Conservation (phyloP, 2,888 invertebrate species). For the Eupithecia subumbrata region DNA sequence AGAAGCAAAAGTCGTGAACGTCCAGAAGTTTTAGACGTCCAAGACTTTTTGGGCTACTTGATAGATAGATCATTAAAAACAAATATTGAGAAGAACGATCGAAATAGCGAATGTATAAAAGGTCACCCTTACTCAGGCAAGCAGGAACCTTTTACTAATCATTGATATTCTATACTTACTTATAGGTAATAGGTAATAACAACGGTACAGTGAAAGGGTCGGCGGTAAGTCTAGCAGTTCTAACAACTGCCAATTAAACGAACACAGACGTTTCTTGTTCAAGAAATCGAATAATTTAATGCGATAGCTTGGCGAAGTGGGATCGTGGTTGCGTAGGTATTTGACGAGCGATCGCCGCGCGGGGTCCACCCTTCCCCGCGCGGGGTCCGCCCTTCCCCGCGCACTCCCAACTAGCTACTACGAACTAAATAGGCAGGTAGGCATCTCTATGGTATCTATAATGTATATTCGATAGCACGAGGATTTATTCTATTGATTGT, state of each 20-base stretch:
- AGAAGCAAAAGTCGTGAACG: neutral
- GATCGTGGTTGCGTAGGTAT: too few species aligned
- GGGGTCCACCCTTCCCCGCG: too few species aligned
- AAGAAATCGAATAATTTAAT: slow-evolving; percentile 41
- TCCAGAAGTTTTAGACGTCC: neutral
- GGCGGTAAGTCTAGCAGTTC: slow-evolving; percentile 52
- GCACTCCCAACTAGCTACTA: too few species aligned
- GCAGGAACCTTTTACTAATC: neutral
- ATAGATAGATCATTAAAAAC: neutral
- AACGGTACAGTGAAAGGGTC: slow-evolving; percentile 60
- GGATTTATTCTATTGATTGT: too few species aligned
- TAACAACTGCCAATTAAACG: slow-evolving; percentile 52
- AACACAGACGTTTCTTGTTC: slow-evolving; percentile 37
- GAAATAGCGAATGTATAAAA: neutral
- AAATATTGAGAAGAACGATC: neutral
- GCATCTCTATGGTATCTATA: too few species aligned
- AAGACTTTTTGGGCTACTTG: neutral
- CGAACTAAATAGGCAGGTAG: too few species aligned
- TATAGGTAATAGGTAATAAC: neutral
- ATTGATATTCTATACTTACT: neutral
- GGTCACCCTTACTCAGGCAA: neutral
- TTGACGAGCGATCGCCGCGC: too few species aligned
- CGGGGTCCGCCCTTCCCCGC: too few species aligned
- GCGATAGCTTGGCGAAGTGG: too few species aligned
- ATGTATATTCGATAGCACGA: too few species aligned